Conservation (phyloP, 2,797 vertebrate species). For the Vultur gryphus region DNA sequence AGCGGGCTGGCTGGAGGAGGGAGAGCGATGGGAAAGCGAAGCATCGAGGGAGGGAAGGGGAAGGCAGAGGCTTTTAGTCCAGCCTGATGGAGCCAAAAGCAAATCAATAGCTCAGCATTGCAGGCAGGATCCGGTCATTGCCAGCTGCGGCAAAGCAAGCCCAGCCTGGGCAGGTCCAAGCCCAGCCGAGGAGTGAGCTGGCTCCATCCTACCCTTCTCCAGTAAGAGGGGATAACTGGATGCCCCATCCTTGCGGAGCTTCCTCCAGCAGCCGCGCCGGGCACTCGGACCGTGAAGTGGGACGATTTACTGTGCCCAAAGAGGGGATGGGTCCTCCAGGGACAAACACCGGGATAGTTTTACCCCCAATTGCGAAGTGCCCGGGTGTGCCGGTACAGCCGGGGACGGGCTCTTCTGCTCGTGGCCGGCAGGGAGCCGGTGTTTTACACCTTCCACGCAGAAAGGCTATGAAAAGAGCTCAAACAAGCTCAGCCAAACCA, state of each 20-base stretch:
- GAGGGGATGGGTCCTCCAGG: not conserved
- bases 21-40: not conserved
- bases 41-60: not conserved
- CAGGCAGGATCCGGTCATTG: not conserved
- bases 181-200: not conserved
- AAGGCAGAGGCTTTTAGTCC: slow-evolving; percentile 1
- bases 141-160: not conserved
- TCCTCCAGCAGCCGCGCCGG: not conserved
- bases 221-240: not conserved
- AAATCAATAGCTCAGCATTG: not conserved
- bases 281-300: not conserved
- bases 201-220: not conserved
- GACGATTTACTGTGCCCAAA: not conserved
- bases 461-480: not conserved
- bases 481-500: not conserved
- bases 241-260: not conserved
- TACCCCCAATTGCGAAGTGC: not conserved
- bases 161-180: not conserved
- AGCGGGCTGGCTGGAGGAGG: not conserved
- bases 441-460: not conserved
- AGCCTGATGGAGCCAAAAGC: not conserved
- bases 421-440: fast-evolving
- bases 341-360: not conserved
- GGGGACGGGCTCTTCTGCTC: fast-evolving
- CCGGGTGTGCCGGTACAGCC: fast-evolving